phyloP scores from a whole-genome alignment of 64 coral and sea anemone genomes.

The Stichodactyla helianthus region DNA sequence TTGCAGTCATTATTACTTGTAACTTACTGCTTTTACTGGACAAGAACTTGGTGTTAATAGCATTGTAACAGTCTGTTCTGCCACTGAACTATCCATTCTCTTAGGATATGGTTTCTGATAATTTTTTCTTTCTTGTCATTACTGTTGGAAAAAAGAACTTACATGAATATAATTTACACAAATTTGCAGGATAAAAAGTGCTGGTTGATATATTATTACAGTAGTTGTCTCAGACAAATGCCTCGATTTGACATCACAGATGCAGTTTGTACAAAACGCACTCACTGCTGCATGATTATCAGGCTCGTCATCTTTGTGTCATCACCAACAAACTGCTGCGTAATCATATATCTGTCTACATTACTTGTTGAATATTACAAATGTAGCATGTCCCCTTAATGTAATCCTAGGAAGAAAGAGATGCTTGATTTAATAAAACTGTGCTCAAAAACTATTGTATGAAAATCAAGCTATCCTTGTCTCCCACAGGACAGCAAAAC shows the following conservation, averaged over 20 bases:
- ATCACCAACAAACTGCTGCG: neutral
- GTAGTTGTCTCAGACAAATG: slow-evolving; percentile 11
- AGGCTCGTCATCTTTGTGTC: slow-evolving; percentile 7
- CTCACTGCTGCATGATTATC: neutral
- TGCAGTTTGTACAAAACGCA: neutral
- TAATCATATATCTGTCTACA: neutral
- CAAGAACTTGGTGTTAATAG: neutral
- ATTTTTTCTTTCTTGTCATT: neutral
- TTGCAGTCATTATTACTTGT: too few relatives aligned
- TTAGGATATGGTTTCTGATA: too few relatives aligned
- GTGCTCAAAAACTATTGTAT: neutral
- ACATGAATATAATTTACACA: neutral
- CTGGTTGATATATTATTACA: neutral
- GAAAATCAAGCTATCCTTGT: too few relatives aligned
- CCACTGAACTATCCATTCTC: neutral
- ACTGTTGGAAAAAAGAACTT: neutral
- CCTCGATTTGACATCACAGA: slow-evolving; percentile 2
- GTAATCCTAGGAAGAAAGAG: too few relatives aligned
- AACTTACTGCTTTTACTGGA: neutral
- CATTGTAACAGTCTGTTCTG: neutral
- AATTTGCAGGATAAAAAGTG: neutral
- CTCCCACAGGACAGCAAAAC: too few relatives aligned
- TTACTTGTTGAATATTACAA: too few relatives aligned
- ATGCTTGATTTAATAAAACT: neutral
- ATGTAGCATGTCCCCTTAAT: too few relatives aligned